These are phyloP conservation scores for Byasa hedistus DNA, from an alignment of 2,888 invertebrate genomes.

Conservation along the genomic window DNA sequence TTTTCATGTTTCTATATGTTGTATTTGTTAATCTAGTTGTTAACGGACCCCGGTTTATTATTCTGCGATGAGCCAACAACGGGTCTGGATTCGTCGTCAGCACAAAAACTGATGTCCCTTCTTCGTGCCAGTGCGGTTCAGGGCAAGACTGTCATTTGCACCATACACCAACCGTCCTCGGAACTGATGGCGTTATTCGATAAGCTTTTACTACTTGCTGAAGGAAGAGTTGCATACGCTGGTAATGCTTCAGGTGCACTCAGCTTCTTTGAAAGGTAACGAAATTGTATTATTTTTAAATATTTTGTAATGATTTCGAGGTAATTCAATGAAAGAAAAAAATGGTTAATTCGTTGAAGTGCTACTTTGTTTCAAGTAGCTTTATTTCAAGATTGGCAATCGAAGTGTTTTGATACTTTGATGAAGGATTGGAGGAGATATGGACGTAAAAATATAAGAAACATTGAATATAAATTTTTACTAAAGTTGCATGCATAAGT, in stretches of 20 bases:
- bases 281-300: slow-evolving; percentile 1
- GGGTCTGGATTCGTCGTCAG: slow-evolving; percentile 94
- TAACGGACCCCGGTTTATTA: slow-evolving; percentile 94
- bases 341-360: too few relatives aligned
- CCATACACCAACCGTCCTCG: slow-evolving; percentile 96
- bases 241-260: slow-evolving; percentile 81
- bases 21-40: slow-evolving; percentile 72
- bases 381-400: too few relatives aligned
- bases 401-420: too few relatives aligned
- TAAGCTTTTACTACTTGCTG: slow-evolving; percentile 87
- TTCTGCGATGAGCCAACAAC: slow-evolving; percentile 99
- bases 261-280: slow-evolving; percentile 81
- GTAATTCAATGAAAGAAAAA: too few relatives aligned
- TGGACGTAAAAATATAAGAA: too few relatives aligned
- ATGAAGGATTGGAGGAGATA: too few relatives aligned
- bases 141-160: slow-evolving; percentile 93
- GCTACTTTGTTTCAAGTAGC: too few relatives aligned
- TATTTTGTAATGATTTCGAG: too few relatives aligned
- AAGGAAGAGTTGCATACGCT: slow-evolving; percentile 91
- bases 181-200: slow-evolving; percentile 92
- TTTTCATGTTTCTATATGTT: too few relatives aligned
- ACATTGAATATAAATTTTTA: too few relatives aligned
- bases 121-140: slow-evolving; percentile 85
- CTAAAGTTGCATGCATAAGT: too few relatives aligned
- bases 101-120: slow-evolving; percentile 88